Base-by-base conservation (phyloP, 2,113 vertebrate genomes). In the Pedionomus torquatus region DNA sequence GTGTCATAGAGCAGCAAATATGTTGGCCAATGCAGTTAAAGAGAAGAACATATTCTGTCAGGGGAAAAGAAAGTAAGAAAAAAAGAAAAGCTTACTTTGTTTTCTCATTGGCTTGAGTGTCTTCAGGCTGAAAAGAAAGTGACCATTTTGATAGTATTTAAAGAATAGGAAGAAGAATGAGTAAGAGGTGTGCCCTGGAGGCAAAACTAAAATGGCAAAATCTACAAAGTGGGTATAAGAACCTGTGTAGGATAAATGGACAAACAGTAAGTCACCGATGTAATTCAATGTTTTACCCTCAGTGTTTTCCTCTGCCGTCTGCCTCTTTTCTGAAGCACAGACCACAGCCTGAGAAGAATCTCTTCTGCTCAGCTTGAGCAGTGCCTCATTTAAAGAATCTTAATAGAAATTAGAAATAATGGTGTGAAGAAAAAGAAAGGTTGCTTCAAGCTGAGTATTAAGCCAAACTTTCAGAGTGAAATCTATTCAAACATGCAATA, bases 331-430 rank as follows among this genome's bases (percentile, higher is more conserved):
- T 64, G 81, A 91, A 84, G 39, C 30, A 46, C 11, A 76, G 65
- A 78, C 15, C 39, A 79, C 48, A 92, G 51, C 23, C 46, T 54
- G 63, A 63, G 46, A 17, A 72, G n/a, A 72, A 83, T 87, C 15
- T 60, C 44, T 80, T 64, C 58, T 60, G 28, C 63, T 83, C 48
- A 68, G 43, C 1, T 2, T 57, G 81, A 89, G 11, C n/a, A 81
- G 74, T 66, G 15, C 41, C 25, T 91, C 43, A 44, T 89, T 92
- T 75, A 89, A 75, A 95, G 18, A 68, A 60, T 46, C 14, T 64
- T 89, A 75, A 89, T 33, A 78, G 49, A 89, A 95, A 84, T 69
- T 81, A 91, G 15, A 61, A 74, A 89, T 63, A 78, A 87, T 43
- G 9, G 11, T 37, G 14, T 75, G 23, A 95, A 94, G 64, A 66